phyloP scores from a whole-genome alignment of 2,113 vertebrate species.

The Lycaon pictus region DNA sequence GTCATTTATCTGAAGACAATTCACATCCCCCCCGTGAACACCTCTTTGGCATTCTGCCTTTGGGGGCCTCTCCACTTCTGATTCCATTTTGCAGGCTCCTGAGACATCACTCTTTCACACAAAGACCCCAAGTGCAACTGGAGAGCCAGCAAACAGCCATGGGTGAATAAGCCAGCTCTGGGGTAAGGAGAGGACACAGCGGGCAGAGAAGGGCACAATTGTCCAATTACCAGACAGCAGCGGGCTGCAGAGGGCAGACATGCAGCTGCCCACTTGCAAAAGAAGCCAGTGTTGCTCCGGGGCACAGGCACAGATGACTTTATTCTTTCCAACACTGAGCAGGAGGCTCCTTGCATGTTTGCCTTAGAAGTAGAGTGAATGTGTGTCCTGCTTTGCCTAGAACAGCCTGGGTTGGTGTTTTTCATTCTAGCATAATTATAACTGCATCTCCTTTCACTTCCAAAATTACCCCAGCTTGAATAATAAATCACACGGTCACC shows the following conservation, averaged over 20 bases:
- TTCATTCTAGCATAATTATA: not conserved
- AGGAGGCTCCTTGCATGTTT: not conserved
- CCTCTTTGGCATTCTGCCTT: not conserved
- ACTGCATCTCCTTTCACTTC: not conserved
- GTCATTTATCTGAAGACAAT: not conserved
- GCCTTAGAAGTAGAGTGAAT: not conserved
- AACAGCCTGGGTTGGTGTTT: not conserved
- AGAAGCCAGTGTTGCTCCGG: not conserved
- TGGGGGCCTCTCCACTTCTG: not conserved
- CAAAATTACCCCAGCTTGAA: not conserved
- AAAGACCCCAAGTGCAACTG: not conserved
- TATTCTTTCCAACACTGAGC: not conserved
- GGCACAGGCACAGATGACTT: not conserved
- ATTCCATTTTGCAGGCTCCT: not conserved
- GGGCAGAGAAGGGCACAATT: not conserved
- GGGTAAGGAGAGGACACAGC: not conserved
- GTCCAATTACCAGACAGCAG: not conserved
- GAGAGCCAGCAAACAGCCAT: not conserved
- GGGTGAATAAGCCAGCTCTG: not conserved
- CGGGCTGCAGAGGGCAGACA: not conserved
- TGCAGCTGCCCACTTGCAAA: not conserved
- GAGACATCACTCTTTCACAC: not conserved
- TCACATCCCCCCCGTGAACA: rapidly evolving
- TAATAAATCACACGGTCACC: not conserved
- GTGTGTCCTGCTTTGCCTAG: not conserved